Evolutionary conservation across 1,140 invertebrate species (phyloP), one percentile per base, ranked within the genome.

Genomic region (Drosophila truncata): DNA sequence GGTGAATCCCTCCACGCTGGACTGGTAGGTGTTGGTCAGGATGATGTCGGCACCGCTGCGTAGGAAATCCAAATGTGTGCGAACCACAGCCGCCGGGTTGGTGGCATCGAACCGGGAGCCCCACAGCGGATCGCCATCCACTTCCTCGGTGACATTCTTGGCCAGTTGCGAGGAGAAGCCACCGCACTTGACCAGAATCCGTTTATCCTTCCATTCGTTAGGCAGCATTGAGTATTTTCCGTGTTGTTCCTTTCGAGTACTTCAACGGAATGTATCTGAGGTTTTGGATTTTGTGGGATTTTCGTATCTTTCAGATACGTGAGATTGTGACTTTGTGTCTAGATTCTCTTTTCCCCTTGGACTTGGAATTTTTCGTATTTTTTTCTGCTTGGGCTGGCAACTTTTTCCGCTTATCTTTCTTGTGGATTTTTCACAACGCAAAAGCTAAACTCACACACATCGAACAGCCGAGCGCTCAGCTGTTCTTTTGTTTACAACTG

Each of bases 1-100:
- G 69, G 94, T 93, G 84, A 98, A 97, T 1, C 97, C 96, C 23
- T 95, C 94, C 44, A 98, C 93, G 13, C 96, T 97, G 0, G 97
- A 97, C 93, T 99, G 98, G 91, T 99, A 99, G 3, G 97, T 98
- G 66, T 96, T 96, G 7, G 97, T 98, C 71, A 96, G 95, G 47
- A 98, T 96, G 31, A 98, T 94, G 86, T 98, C 95, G 16, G 97
- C 95, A 4, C 98, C 98, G 82, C 96, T 97, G 31, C 93, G 94
- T 18, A 97, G 91, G 91, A 96, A 98, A 93, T 97, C 96, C 66
- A 96, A 93, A 93, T 98, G 97, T 0, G 96, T 95, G 73, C 95
- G 93, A 37, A 96, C 94, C 57, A 98, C 95, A 5, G 96, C 96
- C 25, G 95, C 93, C 2, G 96, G 96, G 87, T 97, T 93, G 1